phyloP scores from a whole-genome alignment of 2,113 vertebrate genomes.

The Oreochromis spilurus region DNA sequence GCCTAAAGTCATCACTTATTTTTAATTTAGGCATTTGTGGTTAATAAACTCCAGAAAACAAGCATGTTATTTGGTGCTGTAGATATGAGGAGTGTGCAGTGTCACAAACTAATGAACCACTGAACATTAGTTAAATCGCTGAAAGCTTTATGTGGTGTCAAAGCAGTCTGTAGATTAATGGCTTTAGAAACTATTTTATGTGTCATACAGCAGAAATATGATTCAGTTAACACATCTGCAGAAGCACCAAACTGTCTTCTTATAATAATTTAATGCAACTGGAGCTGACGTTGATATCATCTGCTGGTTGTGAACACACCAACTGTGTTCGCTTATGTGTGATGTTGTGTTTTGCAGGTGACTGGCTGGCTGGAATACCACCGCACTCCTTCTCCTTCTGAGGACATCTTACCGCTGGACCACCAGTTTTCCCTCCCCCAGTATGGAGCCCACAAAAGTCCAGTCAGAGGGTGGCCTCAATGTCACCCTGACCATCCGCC shows the following conservation, averaged over 20 bases:
- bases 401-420: slow-evolving; percentile 25
- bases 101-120: neutral
- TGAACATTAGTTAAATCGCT: neutral
- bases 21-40: neutral
- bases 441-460: slow-evolving; percentile 95
- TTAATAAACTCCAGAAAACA: neutral
- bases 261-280: neutral
- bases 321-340: neutral
- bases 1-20: neutral
- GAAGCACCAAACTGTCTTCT: neutral
- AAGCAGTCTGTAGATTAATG: neutral
- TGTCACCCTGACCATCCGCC: slow-evolving; percentile 95
- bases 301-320: neutral
- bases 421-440: neutral
- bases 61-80: neutral
- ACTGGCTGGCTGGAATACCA: slow-evolving; percentile 71
- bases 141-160: neutral
- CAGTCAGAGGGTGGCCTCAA: slow-evolving; percentile 93
- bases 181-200: neutral
- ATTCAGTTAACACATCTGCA: neutral
- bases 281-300: neutral
- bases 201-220: neutral
- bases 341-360: slow-evolving; percentile 65
- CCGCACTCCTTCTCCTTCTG: slow-evolving; percentile 40
- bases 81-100: neutral